Conservation (phyloP, 1,140 invertebrate genomes). For the Neuroterus valhalla region DNA sequence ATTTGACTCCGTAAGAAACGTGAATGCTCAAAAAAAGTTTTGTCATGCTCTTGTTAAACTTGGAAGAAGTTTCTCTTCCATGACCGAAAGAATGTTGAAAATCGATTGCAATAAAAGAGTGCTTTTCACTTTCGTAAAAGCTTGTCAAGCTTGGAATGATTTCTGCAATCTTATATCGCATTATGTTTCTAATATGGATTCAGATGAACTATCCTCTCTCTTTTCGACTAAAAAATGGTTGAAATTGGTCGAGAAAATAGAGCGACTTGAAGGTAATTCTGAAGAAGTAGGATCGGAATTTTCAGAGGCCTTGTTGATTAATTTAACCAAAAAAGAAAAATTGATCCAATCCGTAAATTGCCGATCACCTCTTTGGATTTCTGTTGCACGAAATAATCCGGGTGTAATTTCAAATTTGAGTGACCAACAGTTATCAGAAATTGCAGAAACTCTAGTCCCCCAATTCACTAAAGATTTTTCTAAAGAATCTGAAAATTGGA, state of each 20-base stretch:
- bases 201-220: background rate
- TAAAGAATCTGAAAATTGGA: background rate
- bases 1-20: background rate
- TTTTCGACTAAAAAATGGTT: constrained; percentile 13
- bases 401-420: background rate
- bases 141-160: constrained; percentile 27
- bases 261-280: background rate
- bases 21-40: constrained; percentile 8
- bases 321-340: background rate
- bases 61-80: background rate
- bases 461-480: background rate
- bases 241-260: background rate
- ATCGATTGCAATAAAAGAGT: background rate
- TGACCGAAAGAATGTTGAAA: background rate
- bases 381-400: background rate
- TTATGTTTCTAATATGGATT: background rate
- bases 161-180: constrained; percentile 4
- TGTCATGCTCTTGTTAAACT: constrained; percentile 6
- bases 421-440: background rate
- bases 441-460: background rate
- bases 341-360: background rate
- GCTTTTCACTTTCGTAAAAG: constrained; percentile 6
- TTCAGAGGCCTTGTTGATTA: background rate
- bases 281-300: background rate
- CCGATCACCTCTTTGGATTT: background rate